Percentiles rank a stretch among this genome's conserved stretches.
These are phyloP conservation scores for Suricata suricatta DNA, from an alignment of 2,113 vertebrate genomes.

Conservation along the genomic window DNA sequence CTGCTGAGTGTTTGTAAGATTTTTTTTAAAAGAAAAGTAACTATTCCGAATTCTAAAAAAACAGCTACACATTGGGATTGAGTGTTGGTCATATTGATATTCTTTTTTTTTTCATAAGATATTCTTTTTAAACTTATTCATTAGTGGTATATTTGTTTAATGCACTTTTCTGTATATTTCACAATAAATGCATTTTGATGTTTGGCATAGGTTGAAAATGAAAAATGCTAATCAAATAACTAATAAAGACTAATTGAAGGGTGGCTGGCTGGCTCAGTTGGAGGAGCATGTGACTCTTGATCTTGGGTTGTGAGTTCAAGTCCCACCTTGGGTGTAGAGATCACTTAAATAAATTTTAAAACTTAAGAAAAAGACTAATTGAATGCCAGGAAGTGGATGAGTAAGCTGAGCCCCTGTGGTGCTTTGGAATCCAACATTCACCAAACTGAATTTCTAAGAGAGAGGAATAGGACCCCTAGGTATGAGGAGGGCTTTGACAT, in stretches of 20 bases:
- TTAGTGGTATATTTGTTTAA: background rate
- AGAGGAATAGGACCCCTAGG: background rate
- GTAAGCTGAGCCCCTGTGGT: background rate
- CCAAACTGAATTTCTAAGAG: background rate
- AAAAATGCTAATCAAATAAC: background rate
- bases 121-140: background rate
- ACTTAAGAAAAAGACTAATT: background rate
- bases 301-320: background rate
- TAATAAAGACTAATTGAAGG: background rate
- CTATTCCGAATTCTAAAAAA: background rate
- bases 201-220: background rate
- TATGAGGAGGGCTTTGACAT: background rate
- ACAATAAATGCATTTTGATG: background rate
- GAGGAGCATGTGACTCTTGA: background rate
- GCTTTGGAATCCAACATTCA: background rate
- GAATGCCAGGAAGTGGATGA: background rate
- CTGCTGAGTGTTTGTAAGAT: background rate
- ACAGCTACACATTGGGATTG: background rate
- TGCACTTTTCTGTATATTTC: background rate
- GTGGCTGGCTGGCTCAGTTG: background rate
- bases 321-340: background rate
- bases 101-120: background rate
- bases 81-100: background rate
- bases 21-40: background rate
- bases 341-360: background rate